A percentile compares a stretch with the other conserved stretches of the same genome.
These are phyloP conservation scores for Drosophila leontia DNA, from an alignment of 1,140 invertebrate genomes.

Conservation along the genomic window DNA sequence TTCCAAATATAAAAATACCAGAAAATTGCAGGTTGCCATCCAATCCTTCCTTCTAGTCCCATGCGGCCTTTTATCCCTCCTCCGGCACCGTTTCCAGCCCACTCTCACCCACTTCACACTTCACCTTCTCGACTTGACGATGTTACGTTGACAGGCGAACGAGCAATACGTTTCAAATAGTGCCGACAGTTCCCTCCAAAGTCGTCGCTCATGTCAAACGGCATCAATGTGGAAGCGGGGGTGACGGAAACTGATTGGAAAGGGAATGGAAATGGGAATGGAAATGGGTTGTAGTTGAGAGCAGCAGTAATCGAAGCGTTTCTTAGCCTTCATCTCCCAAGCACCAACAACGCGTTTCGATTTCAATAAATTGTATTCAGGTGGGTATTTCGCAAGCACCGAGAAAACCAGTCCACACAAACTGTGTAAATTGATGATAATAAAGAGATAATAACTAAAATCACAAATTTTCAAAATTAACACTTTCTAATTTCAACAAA, in stretches of 20 bases:
- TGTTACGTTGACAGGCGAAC: conserved; percentile 65
- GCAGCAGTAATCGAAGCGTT: conserved; percentile 18
- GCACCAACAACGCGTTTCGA: conserved; percentile 44
- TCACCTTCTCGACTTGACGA: conserved; percentile 41
- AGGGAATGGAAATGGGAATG: background rate
- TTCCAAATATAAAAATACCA: conserved; percentile 55
- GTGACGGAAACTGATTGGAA: conserved; percentile 6
- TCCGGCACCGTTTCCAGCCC: background rate
- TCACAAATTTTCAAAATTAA: background rate
- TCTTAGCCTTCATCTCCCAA: background rate
- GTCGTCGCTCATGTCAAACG: conserved; percentile 65
- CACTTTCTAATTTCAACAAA: too few species aligned
- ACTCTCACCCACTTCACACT: background rate
- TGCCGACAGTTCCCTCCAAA: conserved; percentile 56
- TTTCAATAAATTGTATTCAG: conserved; percentile 59
- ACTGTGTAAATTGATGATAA: background rate
- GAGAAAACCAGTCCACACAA: background rate
- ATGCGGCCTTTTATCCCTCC: background rate
- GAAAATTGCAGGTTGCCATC: conserved; percentile 34
- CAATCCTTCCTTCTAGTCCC: background rate
- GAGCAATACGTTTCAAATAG: conserved; percentile 77
- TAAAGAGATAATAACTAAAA: background rate
- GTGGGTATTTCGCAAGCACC: conserved; percentile 35
- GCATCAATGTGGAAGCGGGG: conserved; percentile 42
- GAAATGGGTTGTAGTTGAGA: background rate